Conservation (phyloP, 2,113 vertebrate genomes). For the Orycteropus afer region DNA sequence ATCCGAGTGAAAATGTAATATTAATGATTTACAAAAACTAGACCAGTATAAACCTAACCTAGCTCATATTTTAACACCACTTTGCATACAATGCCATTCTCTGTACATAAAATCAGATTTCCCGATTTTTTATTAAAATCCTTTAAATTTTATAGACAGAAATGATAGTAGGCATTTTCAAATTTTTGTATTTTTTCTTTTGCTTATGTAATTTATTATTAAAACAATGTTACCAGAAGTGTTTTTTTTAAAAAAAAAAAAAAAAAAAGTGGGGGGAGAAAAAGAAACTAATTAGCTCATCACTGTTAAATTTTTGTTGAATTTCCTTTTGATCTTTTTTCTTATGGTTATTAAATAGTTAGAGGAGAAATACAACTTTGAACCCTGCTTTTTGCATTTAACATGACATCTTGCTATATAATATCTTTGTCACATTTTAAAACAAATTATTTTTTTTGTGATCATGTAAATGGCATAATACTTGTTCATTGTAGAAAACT, state of each 20-base stretch:
- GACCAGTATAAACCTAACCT: neutral
- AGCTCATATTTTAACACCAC: neutral
- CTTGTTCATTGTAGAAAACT: neutral
- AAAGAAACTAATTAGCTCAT: neutral
- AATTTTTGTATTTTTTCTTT: neutral
- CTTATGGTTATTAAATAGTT: neutral
- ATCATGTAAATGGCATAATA: neutral
- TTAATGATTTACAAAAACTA: neutral
- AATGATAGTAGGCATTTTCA: slow-evolving; percentile 12
- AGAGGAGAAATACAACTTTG: neutral
- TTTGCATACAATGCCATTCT: neutral
- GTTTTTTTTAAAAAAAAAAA: too few relatives aligned
- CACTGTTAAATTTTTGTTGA: neutral
- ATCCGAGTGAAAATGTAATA: neutral
- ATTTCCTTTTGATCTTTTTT: neutral
- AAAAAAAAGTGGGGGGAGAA: too few relatives aligned
- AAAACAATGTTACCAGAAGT: slow-evolving; percentile 15
- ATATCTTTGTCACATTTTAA: neutral
- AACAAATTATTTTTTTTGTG: neutral
- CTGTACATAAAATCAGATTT: slow-evolving; percentile 16
- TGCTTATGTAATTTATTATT: slow-evolving; percentile 26
- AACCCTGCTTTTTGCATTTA: neutral
- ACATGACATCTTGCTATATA: neutral
- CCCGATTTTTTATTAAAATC: slow-evolving; percentile 37
- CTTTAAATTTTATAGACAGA: neutral